A percentile compares a stretch with the other conserved stretches of the same genome.
phyloP scores from a whole-genome alignment of 2,797 vertebrate species.

The Rousettus madagascariensis region DNA sequence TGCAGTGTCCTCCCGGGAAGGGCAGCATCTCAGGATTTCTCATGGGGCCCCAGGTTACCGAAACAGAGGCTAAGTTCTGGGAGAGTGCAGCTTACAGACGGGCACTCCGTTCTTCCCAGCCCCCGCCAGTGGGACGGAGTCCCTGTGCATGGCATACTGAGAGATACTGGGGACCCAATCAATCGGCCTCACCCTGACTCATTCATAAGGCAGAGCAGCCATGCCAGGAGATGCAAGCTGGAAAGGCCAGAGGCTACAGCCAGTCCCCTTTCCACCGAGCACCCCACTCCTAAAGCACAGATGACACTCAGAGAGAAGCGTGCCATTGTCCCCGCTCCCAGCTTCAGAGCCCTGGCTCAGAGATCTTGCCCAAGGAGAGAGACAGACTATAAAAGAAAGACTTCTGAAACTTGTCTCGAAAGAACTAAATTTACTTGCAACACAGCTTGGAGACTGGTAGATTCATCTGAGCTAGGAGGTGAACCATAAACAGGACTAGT shows the following conservation, averaged over 20 bases:
- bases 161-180: not conserved
- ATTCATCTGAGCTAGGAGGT: not conserved
- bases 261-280: not conserved
- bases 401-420: not conserved
- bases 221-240: not conserved
- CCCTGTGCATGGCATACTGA: not conserved
- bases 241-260: not conserved
- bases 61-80: not conserved
- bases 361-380: not conserved
- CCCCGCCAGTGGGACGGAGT: not conserved
- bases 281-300: not conserved
- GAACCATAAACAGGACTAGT: not conserved
- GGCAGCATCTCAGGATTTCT: not conserved
- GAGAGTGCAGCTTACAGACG: not conserved
- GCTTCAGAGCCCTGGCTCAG: not conserved
- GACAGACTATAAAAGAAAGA: not conserved
- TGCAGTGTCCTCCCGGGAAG: not conserved
- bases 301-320: not conserved
- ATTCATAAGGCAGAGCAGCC: not conserved
- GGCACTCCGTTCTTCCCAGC: not conserved
- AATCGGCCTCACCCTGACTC: not conserved
- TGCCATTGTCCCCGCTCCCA: not conserved
- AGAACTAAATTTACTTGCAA: not conserved
- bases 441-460: not conserved
- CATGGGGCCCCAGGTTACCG: not conserved